These are phyloP conservation scores for Diadegma fenestrale DNA, from an alignment of 2,888 invertebrate species.

Conservation along the genomic window DNA sequence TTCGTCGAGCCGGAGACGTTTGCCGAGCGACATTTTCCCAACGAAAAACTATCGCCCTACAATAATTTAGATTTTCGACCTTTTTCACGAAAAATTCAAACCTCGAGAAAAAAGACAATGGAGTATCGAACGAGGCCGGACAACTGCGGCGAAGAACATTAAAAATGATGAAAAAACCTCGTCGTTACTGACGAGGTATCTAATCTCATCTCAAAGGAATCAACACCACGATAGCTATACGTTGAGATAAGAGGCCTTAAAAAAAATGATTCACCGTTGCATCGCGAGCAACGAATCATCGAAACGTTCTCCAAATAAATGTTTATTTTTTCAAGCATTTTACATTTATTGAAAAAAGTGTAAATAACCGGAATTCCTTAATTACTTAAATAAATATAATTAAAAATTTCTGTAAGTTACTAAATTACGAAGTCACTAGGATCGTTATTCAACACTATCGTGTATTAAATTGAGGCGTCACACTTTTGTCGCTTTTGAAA, in stretches of 20 bases:
- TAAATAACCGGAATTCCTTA: conserved; percentile 3
- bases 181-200: conserved; percentile 70
- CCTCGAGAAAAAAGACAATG: conserved; percentile 2
- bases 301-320: conserved; percentile 19
- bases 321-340: conserved; percentile 52
- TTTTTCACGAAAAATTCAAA: not conserved
- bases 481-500: conserved; percentile 5
- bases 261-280: conserved; percentile 51
- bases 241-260: conserved; percentile 71
- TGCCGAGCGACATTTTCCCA: conserved; percentile 74
- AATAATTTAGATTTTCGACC: not conserved
- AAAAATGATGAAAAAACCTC: conserved; percentile 24
- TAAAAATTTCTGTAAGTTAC: not conserved
- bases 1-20: conserved; percentile 85
- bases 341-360: conserved; percentile 32
- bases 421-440: not conserved
- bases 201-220: conserved; percentile 75
- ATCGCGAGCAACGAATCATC: not conserved
- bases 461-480: not conserved
- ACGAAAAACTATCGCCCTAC: conserved; percentile 5
- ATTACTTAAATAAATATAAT: conserved; percentile 24
- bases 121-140: conserved; percentile 23
- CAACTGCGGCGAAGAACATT: conserved; percentile 24
- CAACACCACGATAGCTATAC: conserved; percentile 72
- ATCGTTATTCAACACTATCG: not conserved